Evolutionary conservation across 2,113 vertebrate genomes (phyloP).

Genomic region (Acinonyx jubatus): DNA sequence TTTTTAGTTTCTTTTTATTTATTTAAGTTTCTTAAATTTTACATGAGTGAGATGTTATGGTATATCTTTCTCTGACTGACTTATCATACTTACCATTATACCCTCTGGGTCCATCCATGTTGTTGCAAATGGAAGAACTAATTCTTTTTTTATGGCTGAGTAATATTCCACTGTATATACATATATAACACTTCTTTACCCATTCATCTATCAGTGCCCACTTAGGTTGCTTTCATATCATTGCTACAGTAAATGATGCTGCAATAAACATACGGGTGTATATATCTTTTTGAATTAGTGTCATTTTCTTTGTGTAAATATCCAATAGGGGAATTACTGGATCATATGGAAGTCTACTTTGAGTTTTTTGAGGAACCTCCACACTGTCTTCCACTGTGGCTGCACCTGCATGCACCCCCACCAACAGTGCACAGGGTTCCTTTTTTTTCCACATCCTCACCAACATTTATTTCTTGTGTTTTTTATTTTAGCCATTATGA

Average conservation of each 20-base stretch:
- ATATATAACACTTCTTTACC: neutral
- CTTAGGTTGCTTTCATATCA: neutral
- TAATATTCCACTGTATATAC: neutral
- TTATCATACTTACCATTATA: neutral
- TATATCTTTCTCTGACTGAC: neutral
- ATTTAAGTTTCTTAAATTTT: neutral
- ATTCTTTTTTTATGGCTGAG: neutral
- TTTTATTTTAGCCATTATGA: neutral
- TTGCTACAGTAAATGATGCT: neutral
- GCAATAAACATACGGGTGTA: neutral
- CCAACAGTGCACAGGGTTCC: neutral
- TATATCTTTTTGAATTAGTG: neutral
- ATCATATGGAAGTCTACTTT: neutral
- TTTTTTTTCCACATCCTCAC: neutral
- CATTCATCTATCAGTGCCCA: neutral
- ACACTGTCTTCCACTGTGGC: neutral
- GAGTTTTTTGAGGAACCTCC: neutral
- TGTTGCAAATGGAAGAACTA: neutral
- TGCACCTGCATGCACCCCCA: neutral
- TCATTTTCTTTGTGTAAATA: neutral
- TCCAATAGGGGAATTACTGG: neutral
- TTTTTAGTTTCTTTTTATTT: neutral
- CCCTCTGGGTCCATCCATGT: neutral
- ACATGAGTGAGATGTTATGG: neutral
- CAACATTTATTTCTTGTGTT: neutral